These are phyloP conservation scores for Limenitis camilla DNA, from an alignment of 2,888 invertebrate genomes.

Conservation along the genomic window DNA sequence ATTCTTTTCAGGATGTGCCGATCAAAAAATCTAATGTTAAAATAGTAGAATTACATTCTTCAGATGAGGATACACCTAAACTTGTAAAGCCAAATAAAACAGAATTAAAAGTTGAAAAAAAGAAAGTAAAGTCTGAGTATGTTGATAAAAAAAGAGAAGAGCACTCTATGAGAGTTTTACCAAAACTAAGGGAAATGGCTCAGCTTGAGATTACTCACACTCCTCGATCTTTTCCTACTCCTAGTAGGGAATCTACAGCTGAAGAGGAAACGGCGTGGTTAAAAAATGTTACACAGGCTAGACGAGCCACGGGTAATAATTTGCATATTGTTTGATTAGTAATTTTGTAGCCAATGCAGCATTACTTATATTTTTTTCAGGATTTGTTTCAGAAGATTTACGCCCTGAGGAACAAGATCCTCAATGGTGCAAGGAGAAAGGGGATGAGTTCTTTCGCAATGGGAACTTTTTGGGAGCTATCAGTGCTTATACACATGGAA, in stretches of 20 bases:
- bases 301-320: conserved; percentile 70
- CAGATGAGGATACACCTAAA: conserved; percentile 32
- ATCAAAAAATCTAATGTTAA: conserved; percentile 31
- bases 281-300: conserved; percentile 82
- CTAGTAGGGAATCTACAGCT: conserved; percentile 82
- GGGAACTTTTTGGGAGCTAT: conserved; percentile 86
- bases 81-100: conserved; percentile 12
- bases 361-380: conserved; percentile 37
- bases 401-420: conserved; percentile 88
- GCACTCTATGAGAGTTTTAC: conserved; percentile 56
- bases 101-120: conserved; percentile 28
- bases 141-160: conserved; percentile 53
- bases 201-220: conserved; percentile 82
- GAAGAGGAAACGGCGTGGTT: conserved; percentile 87
- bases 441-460: conserved; percentile 82
- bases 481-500: conserved; percentile 87
- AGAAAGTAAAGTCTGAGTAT: conserved; percentile 48
- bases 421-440: conserved; percentile 86
- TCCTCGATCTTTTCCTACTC: conserved; percentile 85
- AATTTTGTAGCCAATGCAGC: background rate
- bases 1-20: conserved; percentile 24
- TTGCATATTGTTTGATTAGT: background rate
- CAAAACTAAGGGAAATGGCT: conserved; percentile 72
- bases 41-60: conserved; percentile 38
- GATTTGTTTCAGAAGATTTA: conserved; percentile 82